Evolutionary conservation across 92 coral and sea anemone genomes (phyloP).

Genomic region (Siderastrea radians): DNA sequence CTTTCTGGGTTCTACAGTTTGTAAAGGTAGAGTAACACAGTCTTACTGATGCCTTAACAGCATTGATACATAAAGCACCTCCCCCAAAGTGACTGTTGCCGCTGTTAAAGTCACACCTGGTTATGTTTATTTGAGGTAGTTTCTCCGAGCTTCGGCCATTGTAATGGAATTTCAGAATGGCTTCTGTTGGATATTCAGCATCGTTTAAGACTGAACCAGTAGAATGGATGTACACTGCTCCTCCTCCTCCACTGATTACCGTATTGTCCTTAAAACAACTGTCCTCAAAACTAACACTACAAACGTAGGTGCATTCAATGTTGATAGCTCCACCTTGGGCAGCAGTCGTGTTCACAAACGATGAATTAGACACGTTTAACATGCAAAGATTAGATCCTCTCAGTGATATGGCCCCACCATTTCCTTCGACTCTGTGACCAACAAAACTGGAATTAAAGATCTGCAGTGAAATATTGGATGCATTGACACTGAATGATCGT

Average conservation of each 20-base stretch:
- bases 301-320: neutral
- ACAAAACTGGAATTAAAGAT: constrained; percentile 14
- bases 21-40: no score
- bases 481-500: neutral
- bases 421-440: constrained; percentile 8
- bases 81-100: no score
- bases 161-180: neutral
- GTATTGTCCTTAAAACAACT: neutral
- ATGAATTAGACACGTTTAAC: neutral
- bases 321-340: constrained; percentile 27
- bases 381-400: neutral
- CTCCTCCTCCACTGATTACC: neutral
- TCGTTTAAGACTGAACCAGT: neutral
- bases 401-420: constrained; percentile 4
- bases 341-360: constrained; percentile 19
- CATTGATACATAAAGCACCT: no score
- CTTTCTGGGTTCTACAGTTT: no score
- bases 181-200: neutral
- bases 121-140: neutral
- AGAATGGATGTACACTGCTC: neutral
- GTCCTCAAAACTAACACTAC: neutral
- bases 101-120: neutral
- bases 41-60: no score
- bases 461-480: constrained; percentile 5
- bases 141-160: neutral